phyloP scores from a whole-genome alignment of 2,113 vertebrate species.

The Ctenodactylus gundi region DNA sequence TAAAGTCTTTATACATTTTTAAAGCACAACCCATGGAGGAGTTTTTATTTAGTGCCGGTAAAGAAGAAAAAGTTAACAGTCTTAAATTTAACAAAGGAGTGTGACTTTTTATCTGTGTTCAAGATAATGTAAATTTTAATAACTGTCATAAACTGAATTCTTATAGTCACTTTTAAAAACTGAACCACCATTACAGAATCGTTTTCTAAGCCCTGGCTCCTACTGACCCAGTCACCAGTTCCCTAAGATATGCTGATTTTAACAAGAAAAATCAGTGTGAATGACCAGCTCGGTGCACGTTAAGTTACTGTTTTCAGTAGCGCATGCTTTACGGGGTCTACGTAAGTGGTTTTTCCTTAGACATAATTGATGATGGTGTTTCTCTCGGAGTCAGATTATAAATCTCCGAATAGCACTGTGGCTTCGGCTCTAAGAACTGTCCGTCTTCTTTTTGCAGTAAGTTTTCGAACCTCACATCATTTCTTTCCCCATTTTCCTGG shows the following conservation, averaged over 20 bases:
- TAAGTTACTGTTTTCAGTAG: background rate
- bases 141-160: background rate
- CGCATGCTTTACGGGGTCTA: background rate
- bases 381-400: background rate
- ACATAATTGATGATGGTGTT: constrained; percentile 34
- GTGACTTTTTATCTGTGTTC: background rate
- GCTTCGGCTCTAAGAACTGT: background rate
- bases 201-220: background rate
- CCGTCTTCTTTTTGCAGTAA: constrained; percentile 9
- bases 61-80: background rate
- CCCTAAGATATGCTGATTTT: background rate
- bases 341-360: background rate
- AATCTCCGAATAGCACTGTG: constrained; percentile 9
- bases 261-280: background rate
- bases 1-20: background rate
- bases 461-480: constrained; percentile 39
- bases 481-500: constrained; percentile 36
- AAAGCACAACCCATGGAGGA: background rate
- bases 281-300: background rate
- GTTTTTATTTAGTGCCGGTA: background rate
- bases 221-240: background rate
- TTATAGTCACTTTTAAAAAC: background rate
- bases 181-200: background rate
- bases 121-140: background rate
- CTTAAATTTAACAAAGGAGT: background rate